Evolutionary conservation across 2,888 invertebrate species (phyloP), one percentile per base, ranked within the genome.

Genomic region (Bruchidius siliquastri): DNA sequence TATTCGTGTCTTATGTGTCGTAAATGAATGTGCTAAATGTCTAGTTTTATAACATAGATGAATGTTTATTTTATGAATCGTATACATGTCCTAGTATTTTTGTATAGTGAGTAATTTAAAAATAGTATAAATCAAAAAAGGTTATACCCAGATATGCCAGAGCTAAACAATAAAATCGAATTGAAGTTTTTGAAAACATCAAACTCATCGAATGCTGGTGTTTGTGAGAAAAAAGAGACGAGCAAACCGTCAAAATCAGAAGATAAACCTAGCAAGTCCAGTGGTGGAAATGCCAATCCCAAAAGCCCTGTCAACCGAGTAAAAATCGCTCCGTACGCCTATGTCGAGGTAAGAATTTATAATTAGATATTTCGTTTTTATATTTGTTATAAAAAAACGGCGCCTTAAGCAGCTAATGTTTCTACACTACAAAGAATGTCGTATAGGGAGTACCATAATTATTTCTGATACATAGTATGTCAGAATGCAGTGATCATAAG

Each of bases 261-360:
- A 20, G 73, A 74, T 22, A 78, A 78, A 73, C 74, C 74, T 21
- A 69, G 26, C 20, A 26, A 18, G 69, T 69, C 69, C 18, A 69
- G 21, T 26, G 21, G 69, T 22, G 21, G 21, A 20, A 80, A 79
- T 73, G 75, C 73, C 72, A 80, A 77, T 69, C 80, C 81, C 72
- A 82, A 82, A 76, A 79, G 81, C 72, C 79, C 79, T 22, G 76
- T 75, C 68, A 84, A 82, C 72, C 79, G 85, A 73, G 85, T 86
- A 66, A 85, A 83, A 79, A 85, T 86, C 71, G 80, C 85, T 20
- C 85, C 85, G 22, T 83, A 84, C 75, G 82, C 84, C 22, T 84
- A 85, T 77, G 85, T 84, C 21, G 85, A 85, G 85, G 85, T 85
- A 84, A 83, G 76, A 49, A 49, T 49, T 13, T 49, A 13, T 8